Conservation (phyloP, 1,140 invertebrate species). For the Zaprionus lachaisei region DNA sequence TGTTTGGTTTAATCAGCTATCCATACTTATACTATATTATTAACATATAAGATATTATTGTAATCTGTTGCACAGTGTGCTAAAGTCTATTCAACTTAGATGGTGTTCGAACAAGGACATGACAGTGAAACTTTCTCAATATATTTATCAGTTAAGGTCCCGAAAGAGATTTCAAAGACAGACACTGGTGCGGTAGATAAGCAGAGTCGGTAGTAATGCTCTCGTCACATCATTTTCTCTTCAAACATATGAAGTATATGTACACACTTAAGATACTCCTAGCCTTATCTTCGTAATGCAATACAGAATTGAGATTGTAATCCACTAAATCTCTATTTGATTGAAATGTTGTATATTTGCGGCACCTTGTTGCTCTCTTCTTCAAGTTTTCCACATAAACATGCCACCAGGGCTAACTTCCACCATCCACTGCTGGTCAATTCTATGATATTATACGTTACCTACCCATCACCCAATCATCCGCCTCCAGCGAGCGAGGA, state of each 20-base stretch:
- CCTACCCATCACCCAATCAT: not conserved
- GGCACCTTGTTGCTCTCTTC: not conserved
- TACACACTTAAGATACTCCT: no score
- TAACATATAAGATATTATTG: no score
- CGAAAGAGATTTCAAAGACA: no score
- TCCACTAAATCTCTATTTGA: no score
- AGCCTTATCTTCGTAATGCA: not conserved
- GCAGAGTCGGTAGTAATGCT: no score
- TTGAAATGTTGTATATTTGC: not conserved
- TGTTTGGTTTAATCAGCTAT: not conserved
- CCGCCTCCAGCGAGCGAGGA: conserved; percentile 5
- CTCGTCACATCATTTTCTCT: no score
- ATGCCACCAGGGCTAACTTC: not conserved
- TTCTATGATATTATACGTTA: not conserved
- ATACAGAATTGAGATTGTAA: not conserved
- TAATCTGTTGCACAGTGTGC: not conserved
- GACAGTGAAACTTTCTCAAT: not conserved
- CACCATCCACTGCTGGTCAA: not conserved
- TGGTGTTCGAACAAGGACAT: no score
- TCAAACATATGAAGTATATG: no score
- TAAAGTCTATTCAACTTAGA: not conserved
- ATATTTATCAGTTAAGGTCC: no score
- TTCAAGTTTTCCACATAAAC: not conserved
- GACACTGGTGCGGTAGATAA: no score
- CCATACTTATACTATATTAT: not conserved